Conservation (phyloP, 2,888 invertebrate species). For the Pachycephus smyrnensis region DNA sequence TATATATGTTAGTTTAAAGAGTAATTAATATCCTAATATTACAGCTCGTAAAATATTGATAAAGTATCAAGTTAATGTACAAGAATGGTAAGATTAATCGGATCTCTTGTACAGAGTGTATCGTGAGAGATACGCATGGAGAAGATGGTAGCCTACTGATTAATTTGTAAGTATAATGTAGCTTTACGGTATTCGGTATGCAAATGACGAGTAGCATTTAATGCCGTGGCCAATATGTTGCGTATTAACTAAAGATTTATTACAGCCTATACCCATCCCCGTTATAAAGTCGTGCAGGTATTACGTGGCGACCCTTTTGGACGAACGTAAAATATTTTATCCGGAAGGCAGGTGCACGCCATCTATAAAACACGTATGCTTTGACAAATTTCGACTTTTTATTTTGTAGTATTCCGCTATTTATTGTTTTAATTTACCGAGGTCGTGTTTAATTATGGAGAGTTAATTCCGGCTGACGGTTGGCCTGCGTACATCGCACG, state of each 20-base stretch:
- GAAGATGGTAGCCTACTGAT: slow-evolving; percentile 3
- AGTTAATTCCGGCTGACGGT: slow-evolving; percentile 53
- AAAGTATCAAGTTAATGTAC: neutral
- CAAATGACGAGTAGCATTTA: slow-evolving; percentile 17
- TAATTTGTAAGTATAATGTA: slow-evolving; percentile 22
- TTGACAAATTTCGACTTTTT: neutral
- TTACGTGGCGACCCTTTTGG: neutral
- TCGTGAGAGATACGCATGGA: neutral
- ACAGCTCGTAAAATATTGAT: neutral
- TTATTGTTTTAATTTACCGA: slow-evolving; percentile 64
- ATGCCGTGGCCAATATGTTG: slow-evolving; percentile 12
- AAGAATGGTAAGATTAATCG: neutral
- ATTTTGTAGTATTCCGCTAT: slow-evolving; percentile 37
- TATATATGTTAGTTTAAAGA: neutral
- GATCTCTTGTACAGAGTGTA: neutral
- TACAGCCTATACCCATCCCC: neutral
- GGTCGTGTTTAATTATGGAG: slow-evolving; percentile 63
- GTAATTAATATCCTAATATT: neutral
- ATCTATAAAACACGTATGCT: neutral
- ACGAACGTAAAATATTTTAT: neutral
- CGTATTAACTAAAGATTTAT: slow-evolving; percentile 18
- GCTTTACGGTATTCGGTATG: slow-evolving; percentile 14
- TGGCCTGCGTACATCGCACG: neutral
- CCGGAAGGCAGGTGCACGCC: slow-evolving; percentile 2
- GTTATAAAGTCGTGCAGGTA: neutral